phyloP scores from a whole-genome alignment of 2,113 vertebrate species.

The Phodopus roborovskii region DNA sequence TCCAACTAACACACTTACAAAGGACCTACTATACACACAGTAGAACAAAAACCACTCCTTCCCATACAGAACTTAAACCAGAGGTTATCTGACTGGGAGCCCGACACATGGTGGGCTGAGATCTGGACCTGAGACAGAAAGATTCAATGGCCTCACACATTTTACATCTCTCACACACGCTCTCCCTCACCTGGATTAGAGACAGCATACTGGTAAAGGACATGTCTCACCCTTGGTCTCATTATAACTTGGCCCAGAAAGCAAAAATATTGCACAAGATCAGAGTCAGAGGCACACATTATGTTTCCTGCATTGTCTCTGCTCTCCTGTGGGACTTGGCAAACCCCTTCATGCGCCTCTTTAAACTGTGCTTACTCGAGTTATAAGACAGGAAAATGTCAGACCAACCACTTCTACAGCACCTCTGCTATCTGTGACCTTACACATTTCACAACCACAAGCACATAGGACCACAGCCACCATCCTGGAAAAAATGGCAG shows the following conservation, averaged over 20 bases:
- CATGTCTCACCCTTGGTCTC: not conserved
- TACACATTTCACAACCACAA: not conserved
- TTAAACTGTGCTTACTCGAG: not conserved
- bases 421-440: not conserved
- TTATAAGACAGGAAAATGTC: not conserved
- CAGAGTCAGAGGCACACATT: not conserved
- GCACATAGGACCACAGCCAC: not conserved
- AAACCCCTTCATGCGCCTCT: not conserved
- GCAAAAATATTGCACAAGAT: not conserved
- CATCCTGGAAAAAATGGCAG: not conserved
- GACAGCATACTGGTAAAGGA: not conserved
- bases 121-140: not conserved
- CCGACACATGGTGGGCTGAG: not conserved
- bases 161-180: not conserved
- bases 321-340: not conserved
- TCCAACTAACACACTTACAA: not conserved
- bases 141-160: not conserved
- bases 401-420: not conserved
- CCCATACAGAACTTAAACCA: not conserved
- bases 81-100: not conserved
- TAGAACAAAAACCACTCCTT: not conserved
- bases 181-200: not conserved
- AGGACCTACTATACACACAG: not conserved
- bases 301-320: not conserved
- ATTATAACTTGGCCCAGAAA: not conserved